These are phyloP conservation scores for Drosophila baimaii DNA, from an alignment of 1,140 invertebrate genomes.

Conservation along the genomic window DNA sequence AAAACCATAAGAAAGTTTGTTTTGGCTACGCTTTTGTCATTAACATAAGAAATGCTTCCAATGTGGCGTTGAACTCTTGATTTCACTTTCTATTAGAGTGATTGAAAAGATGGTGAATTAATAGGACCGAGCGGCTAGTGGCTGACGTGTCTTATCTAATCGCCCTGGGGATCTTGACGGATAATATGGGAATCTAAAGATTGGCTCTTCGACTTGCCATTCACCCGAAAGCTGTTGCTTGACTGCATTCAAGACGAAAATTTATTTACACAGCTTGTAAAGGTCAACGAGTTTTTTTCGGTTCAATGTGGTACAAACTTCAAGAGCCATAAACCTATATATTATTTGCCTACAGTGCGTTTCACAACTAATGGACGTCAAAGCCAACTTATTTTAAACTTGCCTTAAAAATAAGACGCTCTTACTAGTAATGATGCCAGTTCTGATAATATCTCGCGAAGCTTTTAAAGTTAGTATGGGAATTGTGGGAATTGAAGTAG, in stretches of 20 bases:
- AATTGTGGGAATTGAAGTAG: not conserved
- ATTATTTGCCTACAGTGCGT: constrained; percentile 38
- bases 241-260: constrained; percentile 50
- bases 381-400: not conserved
- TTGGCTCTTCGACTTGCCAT: constrained; percentile 27
- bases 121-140: constrained; percentile 1
- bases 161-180: constrained; percentile 14
- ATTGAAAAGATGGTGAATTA: constrained; percentile 34
- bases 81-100: constrained; percentile 67
- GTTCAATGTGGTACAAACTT: constrained; percentile 64
- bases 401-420: not conserved
- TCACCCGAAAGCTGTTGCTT: constrained; percentile 44
- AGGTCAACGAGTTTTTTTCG: constrained; percentile 70
- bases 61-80: constrained; percentile 59
- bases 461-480: not conserved
- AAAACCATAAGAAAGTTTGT: constrained; percentile 35
- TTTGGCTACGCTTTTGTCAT: constrained; percentile 32
- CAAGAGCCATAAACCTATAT: constrained; percentile 70
- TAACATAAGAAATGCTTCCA: constrained; percentile 56
- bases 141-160: constrained; percentile 43
- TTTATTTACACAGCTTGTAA: constrained; percentile 70
- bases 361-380: not conserved
- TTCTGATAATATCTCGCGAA: not conserved
- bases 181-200: constrained; percentile 21
- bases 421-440: not conserved